These are phyloP conservation scores for Hepsetus odoe DNA, from an alignment of 2,113 vertebrate genomes.

Conservation along the genomic window DNA sequence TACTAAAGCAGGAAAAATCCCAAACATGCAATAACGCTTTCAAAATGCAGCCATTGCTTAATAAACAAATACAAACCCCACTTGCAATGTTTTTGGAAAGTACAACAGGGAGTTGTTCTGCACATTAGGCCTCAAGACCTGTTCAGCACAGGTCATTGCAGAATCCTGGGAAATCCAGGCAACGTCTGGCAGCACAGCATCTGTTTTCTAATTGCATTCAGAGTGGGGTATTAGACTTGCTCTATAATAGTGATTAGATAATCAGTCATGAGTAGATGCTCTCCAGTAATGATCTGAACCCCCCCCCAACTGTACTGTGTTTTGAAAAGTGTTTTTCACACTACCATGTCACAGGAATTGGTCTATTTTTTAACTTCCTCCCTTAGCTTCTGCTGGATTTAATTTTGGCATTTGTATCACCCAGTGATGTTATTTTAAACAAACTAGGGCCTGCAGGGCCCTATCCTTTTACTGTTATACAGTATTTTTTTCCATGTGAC, in stretches of 20 bases:
- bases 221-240: not conserved
- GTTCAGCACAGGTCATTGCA: slow-evolving; percentile 8
- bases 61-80: not conserved
- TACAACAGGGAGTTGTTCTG: not conserved
- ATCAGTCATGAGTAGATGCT: not conserved
- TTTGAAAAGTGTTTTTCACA: not conserved
- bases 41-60: not conserved
- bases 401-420: slow-evolving; percentile 9
- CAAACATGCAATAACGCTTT: slow-evolving; percentile 9
- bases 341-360: not conserved
- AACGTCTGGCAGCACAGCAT: slow-evolving; percentile 22
- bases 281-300: too few relatives aligned
- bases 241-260: not conserved
- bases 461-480: slow-evolving; percentile 17
- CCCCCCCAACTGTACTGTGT: not conserved
- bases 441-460: slow-evolving; percentile 12
- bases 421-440: slow-evolving; percentile 33
- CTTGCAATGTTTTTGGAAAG: not conserved
- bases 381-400: not conserved
- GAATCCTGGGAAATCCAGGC: slow-evolving; percentile 19
- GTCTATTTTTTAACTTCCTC: not conserved
- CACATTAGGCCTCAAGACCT: slow-evolving; percentile 17
- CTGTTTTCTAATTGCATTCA: slow-evolving; percentile 17
- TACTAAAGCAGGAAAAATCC: not conserved
- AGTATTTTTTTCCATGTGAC: slow-evolving; percentile 19